Percentiles rank a stretch among this genome's conserved stretches.
Evolutionary conservation across 2,888 invertebrate genomes (phyloP).

Genomic region (Phragmatobia fuliginosa): DNA sequence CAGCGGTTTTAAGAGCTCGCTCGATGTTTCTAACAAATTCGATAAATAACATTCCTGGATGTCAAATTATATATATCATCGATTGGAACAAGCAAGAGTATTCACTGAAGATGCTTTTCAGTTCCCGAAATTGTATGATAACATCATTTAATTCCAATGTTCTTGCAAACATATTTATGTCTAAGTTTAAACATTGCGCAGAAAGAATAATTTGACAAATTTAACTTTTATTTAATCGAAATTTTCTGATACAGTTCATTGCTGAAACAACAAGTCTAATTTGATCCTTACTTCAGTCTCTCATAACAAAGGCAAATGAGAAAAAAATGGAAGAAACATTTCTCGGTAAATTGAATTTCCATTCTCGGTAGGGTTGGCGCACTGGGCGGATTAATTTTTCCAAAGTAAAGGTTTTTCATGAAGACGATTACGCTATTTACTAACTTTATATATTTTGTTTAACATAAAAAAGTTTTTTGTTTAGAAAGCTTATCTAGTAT

Average conservation of each 20-base stretch:
- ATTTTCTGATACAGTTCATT: constrained; percentile 22
- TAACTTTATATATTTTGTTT: constrained; percentile 24
- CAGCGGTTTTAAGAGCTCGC: neutral
- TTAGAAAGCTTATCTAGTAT: neutral
- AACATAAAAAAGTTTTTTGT: constrained; percentile 23
- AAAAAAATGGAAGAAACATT: constrained; percentile 42
- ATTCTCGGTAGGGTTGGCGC: constrained; percentile 34
- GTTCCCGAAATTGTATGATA: neutral
- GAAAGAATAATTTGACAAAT: neutral
- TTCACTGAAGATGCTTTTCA: neutral
- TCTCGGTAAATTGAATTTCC: constrained; percentile 46
- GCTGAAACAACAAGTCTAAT: constrained; percentile 44
- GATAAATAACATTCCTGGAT: neutral
- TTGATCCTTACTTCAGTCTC: constrained; percentile 38
- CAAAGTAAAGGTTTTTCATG: neutral
- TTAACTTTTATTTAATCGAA: constrained; percentile 11
- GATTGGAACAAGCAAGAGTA: neutral
- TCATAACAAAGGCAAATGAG: constrained; percentile 35
- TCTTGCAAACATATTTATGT: neutral
- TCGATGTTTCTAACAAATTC: neutral
- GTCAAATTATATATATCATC: neutral
- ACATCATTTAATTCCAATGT: neutral
- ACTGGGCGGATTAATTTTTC: neutral
- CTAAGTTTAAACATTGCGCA: neutral
- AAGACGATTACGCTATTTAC: constrained; percentile 12